Base-by-base conservation (phyloP, 2,888 invertebrate genomes). In the Laspeyria flexula region DNA sequence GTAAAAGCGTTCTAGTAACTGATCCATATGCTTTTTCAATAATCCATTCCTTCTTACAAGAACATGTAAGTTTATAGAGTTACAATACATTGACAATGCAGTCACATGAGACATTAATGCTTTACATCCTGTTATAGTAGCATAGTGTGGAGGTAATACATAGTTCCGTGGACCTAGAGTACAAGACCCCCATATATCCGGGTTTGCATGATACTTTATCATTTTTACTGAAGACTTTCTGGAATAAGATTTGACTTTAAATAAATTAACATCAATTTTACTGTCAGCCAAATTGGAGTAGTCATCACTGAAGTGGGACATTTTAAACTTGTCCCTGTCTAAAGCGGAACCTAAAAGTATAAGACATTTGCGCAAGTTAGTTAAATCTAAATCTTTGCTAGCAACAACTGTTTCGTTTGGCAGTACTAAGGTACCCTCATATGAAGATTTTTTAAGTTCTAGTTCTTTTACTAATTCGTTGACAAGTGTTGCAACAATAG, bases 141-240 rank as follows among this genome's bases (percentile, higher is more conserved):
- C 68, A 59, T 83, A 84, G 50, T 86, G 76, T 9, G 90, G 88
- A 12, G 90, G 90, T 0, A 90, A 55, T 2, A 88, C 79, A 79
- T 79, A 80, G 10, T 65, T 65, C 21, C 66, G 39, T 0, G 43
- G 40, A 13, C 51, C 49, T 46, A 78, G 60, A 18, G 38, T 33
- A 16, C 61, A 65, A 10, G 55, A 65, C 4, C 87, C 88, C 88
- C 87, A 90, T 47, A 89, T 70, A 60, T 83, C 81, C 15, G 83
- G 83, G 13, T 42, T 15, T 1, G 59, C 38, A 15, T 52, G 39
- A 9, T 72, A 6, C n/a, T 50, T 50, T 42, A 55, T 34, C 13
- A 56, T 58, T 38, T 59, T 55, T 11, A 68, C 61, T 16, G 48
- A 43, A 3, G 65, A 49, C 43, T 78, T 84, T 46, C 68, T 85